Conservation (phyloP, 2,797 vertebrate genomes). For the Pangasius sanitwongsei region DNA sequence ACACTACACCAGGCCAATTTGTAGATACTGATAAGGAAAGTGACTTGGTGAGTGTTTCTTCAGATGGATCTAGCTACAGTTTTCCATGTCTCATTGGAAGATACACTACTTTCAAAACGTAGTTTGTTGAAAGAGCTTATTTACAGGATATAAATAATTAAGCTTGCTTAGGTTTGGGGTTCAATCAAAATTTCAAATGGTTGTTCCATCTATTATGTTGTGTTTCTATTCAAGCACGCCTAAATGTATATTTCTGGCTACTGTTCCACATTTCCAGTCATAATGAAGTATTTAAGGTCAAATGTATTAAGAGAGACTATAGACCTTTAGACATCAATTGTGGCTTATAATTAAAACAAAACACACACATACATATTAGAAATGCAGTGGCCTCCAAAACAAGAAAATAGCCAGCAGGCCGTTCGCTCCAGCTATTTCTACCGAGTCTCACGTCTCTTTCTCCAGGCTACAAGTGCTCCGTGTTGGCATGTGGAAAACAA, state of each 20-base stretch:
- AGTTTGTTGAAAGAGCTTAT: background rate
- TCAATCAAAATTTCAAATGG: background rate
- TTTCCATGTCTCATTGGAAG: background rate
- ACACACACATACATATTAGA: constrained; percentile 69
- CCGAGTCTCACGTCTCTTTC: constrained; percentile 78
- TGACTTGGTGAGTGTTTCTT: background rate
- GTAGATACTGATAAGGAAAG: background rate
- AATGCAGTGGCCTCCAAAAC: constrained; percentile 64
- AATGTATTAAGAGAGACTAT: background rate
- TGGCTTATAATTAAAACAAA: constrained; percentile 63
- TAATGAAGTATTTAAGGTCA: background rate
- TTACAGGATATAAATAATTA: background rate
- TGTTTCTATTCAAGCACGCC: background rate
- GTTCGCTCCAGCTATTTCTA: constrained; percentile 75
- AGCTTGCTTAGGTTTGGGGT: background rate
- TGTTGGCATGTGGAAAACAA: constrained; percentile 85
- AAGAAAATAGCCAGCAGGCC: constrained; percentile 73
- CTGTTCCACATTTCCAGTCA: background rate
- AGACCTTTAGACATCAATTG: background rate
- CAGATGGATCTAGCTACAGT: background rate
- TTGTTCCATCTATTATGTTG: background rate
- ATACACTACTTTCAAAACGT: background rate
- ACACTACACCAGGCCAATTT: background rate
- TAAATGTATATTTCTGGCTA: background rate
- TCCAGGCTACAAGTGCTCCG: constrained; percentile 84